These are phyloP conservation scores for Carterocephalus palaemon DNA, from an alignment of 2,888 invertebrate species.

Conservation along the genomic window DNA sequence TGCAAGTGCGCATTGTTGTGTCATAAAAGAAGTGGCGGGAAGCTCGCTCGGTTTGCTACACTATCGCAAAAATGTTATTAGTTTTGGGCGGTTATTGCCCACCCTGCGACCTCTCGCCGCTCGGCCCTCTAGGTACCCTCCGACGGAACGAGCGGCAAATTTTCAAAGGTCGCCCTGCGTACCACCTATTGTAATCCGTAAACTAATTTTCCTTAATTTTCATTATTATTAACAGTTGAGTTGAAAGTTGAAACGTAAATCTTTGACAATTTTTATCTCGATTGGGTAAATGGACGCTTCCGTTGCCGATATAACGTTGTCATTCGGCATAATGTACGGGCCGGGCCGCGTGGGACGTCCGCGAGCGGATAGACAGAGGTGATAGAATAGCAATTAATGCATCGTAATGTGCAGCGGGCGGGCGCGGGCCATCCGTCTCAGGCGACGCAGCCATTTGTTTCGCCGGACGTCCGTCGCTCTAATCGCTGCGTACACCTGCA, in stretches of 20 bases:
- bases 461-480: slow-evolving; percentile 63
- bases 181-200: slow-evolving; percentile 34
- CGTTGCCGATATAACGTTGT: slow-evolving; percentile 7
- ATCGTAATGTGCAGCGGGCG: slow-evolving; percentile 46
- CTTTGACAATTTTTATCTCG: background rate
- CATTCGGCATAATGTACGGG: background rate
- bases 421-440: slow-evolving; percentile 56
- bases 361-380: slow-evolving; percentile 34
- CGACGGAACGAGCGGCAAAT: slow-evolving; percentile 46
- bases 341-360: background rate
- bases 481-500: slow-evolving; percentile 65
- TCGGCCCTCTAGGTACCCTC: slow-evolving; percentile 44
- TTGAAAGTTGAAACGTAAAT: too few relatives aligned
- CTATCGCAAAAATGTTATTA: slow-evolving; percentile 77
- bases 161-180: slow-evolving; percentile 34
- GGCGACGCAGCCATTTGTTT: slow-evolving; percentile 64
- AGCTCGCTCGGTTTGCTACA: slow-evolving; percentile 58
- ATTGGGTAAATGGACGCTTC: background rate
- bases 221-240: slow-evolving; percentile 22
- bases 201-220: slow-evolving; percentile 27
- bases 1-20: slow-evolving; percentile 66
- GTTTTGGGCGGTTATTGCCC: slow-evolving; percentile 74
- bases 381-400: slow-evolving; percentile 62
- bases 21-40: slow-evolving; percentile 63
- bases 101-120: slow-evolving; percentile 57